A percentile compares a stretch with the other conserved stretches of the same genome.
Evolutionary conservation across 2,797 vertebrate species (phyloP).

Genomic region (Myiotriccus ornatus): DNA sequence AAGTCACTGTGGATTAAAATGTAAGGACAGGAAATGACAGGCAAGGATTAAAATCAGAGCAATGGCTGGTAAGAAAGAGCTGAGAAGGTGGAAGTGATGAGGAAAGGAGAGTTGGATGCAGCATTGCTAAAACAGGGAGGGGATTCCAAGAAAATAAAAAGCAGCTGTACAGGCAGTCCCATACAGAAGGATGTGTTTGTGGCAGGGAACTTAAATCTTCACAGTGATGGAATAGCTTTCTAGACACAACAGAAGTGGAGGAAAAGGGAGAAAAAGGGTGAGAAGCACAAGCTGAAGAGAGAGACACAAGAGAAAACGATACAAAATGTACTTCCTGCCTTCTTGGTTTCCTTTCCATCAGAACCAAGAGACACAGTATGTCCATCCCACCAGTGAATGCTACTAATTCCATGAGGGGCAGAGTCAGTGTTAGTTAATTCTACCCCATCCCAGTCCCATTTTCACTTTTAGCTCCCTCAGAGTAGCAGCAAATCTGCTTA

Average conservation of each 20-base stretch:
- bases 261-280: neutral
- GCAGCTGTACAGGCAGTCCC: neutral
- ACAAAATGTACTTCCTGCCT: fast-evolving
- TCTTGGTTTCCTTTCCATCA: neutral
- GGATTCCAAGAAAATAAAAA: neutral
- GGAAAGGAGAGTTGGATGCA: neutral
- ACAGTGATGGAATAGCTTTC: neutral
- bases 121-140: neutral
- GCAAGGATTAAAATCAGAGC: neutral
- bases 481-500: neutral
- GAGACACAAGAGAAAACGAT: fast-evolving
- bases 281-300: neutral
- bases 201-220: neutral
- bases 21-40: neutral
- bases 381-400: neutral
- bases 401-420: neutral
- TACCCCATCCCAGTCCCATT: neutral
- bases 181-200: neutral
- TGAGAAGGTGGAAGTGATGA: neutral
- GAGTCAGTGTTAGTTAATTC: neutral
- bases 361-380: neutral
- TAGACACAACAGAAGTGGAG: neutral
- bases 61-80: neutral
- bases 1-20: neutral
- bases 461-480: neutral